Evolutionary conservation across 1,140 invertebrate species (phyloP).

Genomic region (Plutomurus gul): DNA sequence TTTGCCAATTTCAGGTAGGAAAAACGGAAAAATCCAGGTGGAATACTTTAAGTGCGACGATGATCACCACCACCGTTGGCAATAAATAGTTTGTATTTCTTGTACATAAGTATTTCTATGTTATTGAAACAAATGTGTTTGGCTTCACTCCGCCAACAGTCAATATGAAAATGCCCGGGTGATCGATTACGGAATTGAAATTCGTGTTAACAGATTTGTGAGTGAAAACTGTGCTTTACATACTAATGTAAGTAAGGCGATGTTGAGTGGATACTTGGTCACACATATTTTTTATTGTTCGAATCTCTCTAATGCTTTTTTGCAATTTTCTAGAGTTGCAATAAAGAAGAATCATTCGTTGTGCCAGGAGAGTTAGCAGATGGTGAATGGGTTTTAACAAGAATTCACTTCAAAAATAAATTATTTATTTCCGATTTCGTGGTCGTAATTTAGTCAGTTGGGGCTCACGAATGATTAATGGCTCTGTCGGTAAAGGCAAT

Average conservation of each 20-base stretch:
- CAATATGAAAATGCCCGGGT: too few relatives aligned
- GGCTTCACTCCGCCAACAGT: too few relatives aligned
- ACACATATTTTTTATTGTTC: background rate
- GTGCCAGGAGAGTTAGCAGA: background rate
- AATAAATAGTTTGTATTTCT: too few relatives aligned
- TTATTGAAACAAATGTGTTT: too few relatives aligned
- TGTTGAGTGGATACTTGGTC: background rate
- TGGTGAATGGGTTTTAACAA: background rate
- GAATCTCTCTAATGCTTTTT: background rate
- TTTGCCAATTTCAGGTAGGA: too few relatives aligned
- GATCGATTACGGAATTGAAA: too few relatives aligned
- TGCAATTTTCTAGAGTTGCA: background rate
- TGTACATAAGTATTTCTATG: too few relatives aligned
- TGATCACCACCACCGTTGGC: too few relatives aligned
- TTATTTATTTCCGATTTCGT: slow-evolving; percentile 38
- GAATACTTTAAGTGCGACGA: too few relatives aligned
- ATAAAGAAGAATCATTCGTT: background rate
- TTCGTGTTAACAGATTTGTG: too few relatives aligned
- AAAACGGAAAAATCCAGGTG: too few relatives aligned
- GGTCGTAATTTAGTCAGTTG: slow-evolving; percentile 21
- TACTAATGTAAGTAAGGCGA: background rate
- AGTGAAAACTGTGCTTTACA: too few relatives aligned
- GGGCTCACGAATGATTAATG: slow-evolving; percentile 30
- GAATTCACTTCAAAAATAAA: slow-evolving; percentile 11
- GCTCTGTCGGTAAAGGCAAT: background rate